A percentile compares a stretch with the other conserved stretches of the same genome.
These are phyloP conservation scores for Rhodophaea formosa DNA, from an alignment of 2,888 invertebrate genomes.

Conservation along the genomic window DNA sequence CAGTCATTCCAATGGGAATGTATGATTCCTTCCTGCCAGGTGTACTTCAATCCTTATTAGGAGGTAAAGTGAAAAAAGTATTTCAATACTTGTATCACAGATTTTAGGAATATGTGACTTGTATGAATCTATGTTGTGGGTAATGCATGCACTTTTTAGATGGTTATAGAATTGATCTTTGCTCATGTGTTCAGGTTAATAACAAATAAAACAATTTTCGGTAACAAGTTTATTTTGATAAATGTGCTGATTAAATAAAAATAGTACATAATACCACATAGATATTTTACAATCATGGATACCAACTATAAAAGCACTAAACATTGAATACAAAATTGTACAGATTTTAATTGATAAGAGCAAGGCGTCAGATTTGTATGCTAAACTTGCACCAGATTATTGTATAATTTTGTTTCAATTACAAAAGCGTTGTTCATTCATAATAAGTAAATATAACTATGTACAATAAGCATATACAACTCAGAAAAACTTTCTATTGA, in stretches of 20 bases:
- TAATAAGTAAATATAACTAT: slow-evolving; percentile 11
- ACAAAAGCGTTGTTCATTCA: slow-evolving; percentile 3
- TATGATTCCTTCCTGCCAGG: too few relatives aligned
- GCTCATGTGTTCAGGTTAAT: background rate
- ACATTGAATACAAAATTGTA: slow-evolving; percentile 28
- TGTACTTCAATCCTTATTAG: too few relatives aligned
- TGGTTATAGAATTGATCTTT: too few relatives aligned
- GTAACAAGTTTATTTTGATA: slow-evolving; percentile 76
- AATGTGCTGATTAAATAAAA: slow-evolving; percentile 64
- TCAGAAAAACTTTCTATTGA: background rate
- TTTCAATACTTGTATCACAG: too few relatives aligned
- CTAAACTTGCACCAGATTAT: slow-evolving; percentile 8
- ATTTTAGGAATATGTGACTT: too few relatives aligned
- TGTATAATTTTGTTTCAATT: slow-evolving; percentile 13
- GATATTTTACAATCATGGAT: slow-evolving; percentile 49
- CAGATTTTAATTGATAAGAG: background rate
- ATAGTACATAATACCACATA: slow-evolving; percentile 59
- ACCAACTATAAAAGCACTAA: slow-evolving; percentile 54
- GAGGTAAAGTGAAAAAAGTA: too few relatives aligned
- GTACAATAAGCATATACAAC: slow-evolving; percentile 11
- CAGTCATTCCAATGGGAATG: too few relatives aligned
- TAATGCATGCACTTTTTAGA: too few relatives aligned
- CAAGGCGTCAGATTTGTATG: background rate
- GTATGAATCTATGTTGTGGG: too few relatives aligned
- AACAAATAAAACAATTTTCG: slow-evolving; percentile 62